Base-by-base conservation (phyloP, 2,797 vertebrate genomes). In the Cirrhinus molitorella region DNA sequence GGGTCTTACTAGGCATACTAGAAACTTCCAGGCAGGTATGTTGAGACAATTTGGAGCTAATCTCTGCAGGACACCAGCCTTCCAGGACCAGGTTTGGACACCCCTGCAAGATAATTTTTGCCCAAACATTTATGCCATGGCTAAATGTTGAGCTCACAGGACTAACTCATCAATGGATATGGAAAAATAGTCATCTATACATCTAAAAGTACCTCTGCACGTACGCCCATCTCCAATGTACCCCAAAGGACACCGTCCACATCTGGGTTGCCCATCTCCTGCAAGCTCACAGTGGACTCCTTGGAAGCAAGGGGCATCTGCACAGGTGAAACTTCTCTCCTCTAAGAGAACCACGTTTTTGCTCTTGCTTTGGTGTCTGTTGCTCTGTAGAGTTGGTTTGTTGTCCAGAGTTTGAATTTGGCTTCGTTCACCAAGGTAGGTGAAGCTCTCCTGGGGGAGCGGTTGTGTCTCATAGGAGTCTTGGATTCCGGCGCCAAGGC, bases 241-340 rank as follows among this genome's bases (percentile, higher is more conserved):
- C n/a, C 95, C 95, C 0, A 84, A 17, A 0, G 95, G 95, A 88
- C 95, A 97, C 76, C 92, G 87, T 2, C 93, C 95, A 23, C 95
- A 97, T 68, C 76, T 91, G 74, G 92, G 90, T 11, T 83, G 84
- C 8, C 89, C 91, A 0, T 63, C 85, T 4, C 6, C 0, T 0
- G 10, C 63, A 0, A 53, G 79, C 40, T 94, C 70, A 0, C 96
- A 96, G 34, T 9, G 87, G 75, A 95, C 95, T 0, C 93, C 94
- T 0, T 90, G 83, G 80, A 95, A 96, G 68, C 96, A 96, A 0
- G 86, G 89, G 6, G 5, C 80, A 2, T 89, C 84, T 0, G 90
- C 78, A 8, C 96, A 96, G 23, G 43, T 2, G 0, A 0, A 51
- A 0, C 21, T 78, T 65, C 59, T 63, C 11, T 55, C 66, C 0